These are phyloP conservation scores for Dynastes hyllus DNA, from an alignment of 2,888 invertebrate genomes.

Conservation along the genomic window DNA sequence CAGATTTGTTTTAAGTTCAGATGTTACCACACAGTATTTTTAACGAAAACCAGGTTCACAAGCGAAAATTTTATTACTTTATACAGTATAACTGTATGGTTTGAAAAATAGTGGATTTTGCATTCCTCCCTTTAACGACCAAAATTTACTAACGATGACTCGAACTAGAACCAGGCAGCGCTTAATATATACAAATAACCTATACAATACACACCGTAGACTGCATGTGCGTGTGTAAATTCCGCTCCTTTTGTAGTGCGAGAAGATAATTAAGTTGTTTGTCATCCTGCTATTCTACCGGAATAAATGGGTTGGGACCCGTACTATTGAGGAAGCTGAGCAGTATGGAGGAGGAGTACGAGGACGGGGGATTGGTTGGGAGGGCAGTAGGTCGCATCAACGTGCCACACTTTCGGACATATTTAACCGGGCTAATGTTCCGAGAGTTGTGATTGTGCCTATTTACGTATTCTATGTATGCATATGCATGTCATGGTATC, in stretches of 20 bases:
- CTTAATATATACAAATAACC: not conserved
- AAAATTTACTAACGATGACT: no score
- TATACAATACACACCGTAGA: not conserved
- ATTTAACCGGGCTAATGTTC: slow-evolving; percentile 28
- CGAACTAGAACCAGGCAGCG: not conserved
- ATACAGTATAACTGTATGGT: no score
- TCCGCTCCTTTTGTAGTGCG: slow-evolving; percentile 6
- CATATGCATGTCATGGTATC: slow-evolving; percentile 18
- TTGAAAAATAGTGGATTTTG: no score
- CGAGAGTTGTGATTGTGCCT: slow-evolving; percentile 20
- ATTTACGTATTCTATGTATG: slow-evolving; percentile 33
- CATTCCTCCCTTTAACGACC: no score
- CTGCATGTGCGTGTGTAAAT: slow-evolving; percentile 36
- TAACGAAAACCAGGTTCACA: no score
- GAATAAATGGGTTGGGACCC: slow-evolving; percentile 20
- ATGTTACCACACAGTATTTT: no score
- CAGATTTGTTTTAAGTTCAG: no score
- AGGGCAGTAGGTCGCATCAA: not conserved
- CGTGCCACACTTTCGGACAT: slow-evolving; percentile 22
- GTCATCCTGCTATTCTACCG: slow-evolving; percentile 33
- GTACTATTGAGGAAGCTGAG: not conserved
- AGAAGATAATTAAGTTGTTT: slow-evolving; percentile 43
- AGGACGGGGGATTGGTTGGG: not conserved
- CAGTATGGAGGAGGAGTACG: not conserved
- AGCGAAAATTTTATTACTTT: no score